These are phyloP conservation scores for Buteo buteo DNA, from an alignment of 2,113 vertebrate genomes.

Conservation along the genomic window DNA sequence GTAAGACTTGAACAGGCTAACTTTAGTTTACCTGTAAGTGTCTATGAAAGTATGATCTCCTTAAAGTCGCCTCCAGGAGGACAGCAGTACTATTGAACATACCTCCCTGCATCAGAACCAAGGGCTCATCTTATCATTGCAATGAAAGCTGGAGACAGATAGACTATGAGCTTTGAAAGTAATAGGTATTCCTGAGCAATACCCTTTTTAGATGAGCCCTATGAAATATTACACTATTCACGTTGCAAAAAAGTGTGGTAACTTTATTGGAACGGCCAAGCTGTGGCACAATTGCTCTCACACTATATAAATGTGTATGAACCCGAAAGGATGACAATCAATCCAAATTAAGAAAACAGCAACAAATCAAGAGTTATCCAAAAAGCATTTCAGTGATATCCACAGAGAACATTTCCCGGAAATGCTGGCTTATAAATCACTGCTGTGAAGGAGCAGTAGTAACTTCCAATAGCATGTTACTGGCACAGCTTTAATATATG, in stretches of 20 bases:
- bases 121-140: not conserved
- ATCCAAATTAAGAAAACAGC: not conserved
- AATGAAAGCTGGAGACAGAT: not conserved
- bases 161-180: not conserved
- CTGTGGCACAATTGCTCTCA: not conserved
- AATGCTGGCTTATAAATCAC: not conserved
- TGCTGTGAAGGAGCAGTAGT: not conserved
- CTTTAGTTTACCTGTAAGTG: not conserved
- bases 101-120: not conserved
- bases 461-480: not conserved
- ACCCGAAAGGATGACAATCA: not conserved
- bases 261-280: not conserved
- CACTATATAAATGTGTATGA: not conserved
- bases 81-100: not conserved
- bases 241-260: not conserved
- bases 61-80: not conserved
- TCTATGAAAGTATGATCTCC: not conserved
- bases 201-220: not conserved
- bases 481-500: not conserved
- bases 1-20: not conserved
- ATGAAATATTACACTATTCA: not conserved
- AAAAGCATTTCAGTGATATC: not conserved
- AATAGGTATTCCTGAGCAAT: not conserved
- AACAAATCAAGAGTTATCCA: not conserved
- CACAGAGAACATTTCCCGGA: conserved; percentile 8